A percentile compares a stretch with the other conserved stretches of the same genome.
Conservation (phyloP, 2,113 vertebrate genomes). For the Glaucidium brasilianum region DNA sequence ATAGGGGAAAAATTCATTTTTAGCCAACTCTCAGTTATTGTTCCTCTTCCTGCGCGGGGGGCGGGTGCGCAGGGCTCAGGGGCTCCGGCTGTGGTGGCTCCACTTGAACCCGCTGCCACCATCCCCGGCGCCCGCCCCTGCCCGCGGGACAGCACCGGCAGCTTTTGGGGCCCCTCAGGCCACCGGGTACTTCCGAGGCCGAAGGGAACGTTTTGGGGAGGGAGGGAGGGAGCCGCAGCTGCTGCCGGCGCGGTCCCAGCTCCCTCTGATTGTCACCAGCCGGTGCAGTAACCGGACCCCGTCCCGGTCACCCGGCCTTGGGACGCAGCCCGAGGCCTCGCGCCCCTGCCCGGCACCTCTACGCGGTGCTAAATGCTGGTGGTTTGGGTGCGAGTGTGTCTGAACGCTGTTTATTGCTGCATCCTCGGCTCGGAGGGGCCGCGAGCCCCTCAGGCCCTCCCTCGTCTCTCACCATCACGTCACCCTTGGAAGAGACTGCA, state of each 20-base stretch:
- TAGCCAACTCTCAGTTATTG: conserved; percentile 32
- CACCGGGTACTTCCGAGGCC: background rate
- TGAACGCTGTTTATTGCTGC: background rate
- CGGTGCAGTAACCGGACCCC: background rate
- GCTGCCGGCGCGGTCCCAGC: fast-evolving
- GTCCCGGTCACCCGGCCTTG: fast-evolving
- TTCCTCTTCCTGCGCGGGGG: background rate
- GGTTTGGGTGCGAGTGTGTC: background rate
- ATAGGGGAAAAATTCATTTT: conserved; percentile 37
- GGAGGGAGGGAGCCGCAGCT: background rate
- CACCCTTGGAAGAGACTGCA: background rate
- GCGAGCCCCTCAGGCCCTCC: background rate
- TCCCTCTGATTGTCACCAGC: background rate
- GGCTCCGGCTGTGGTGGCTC: background rate
- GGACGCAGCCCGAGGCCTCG: background rate
- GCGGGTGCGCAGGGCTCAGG: background rate
- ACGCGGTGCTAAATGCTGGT: fast-evolving
- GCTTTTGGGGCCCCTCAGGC: background rate
- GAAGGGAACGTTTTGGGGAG: background rate
- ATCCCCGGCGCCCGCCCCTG: background rate
- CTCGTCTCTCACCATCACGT: fast-evolving
- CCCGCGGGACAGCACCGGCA: fast-evolving
- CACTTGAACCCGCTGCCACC: fast-evolving
- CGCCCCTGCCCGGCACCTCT: background rate
- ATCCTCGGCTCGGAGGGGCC: background rate